Evolutionary conservation across 2,797 vertebrate species (phyloP).

Genomic region (Picus viridis): DNA sequence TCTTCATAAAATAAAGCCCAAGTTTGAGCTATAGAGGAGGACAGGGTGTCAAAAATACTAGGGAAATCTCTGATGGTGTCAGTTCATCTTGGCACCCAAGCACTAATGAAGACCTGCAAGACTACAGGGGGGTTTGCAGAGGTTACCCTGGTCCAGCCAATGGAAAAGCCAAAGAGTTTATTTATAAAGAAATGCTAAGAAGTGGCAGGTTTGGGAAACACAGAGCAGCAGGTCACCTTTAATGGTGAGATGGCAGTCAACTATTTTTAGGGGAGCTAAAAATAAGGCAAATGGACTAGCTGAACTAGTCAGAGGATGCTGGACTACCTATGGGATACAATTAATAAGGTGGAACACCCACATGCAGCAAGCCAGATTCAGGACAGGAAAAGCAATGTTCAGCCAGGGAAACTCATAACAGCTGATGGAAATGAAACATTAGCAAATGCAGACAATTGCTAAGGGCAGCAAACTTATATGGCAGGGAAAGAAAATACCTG

Average conservation of each 20-base stretch:
- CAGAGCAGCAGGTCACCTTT: neutral
- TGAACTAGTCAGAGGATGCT: slow-evolving; percentile 28
- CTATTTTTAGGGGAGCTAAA: slow-evolving; percentile 57
- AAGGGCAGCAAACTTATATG: neutral
- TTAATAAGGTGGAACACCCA: slow-evolving; percentile 21
- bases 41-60: neutral
- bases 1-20: neutral
- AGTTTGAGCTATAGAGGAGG: neutral
- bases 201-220: slow-evolving; percentile 26
- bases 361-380: neutral
- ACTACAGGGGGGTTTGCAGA: neutral
- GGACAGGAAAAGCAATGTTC: neutral
- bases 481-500: neutral
- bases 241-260: slow-evolving; percentile 13
- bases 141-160: neutral
- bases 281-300: slow-evolving; percentile 40
- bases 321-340: slow-evolving; percentile 30
- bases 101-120: neutral
- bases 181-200: slow-evolving; percentile 17
- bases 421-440: neutral
- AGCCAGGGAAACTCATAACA: neutral
- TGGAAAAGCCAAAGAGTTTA: neutral
- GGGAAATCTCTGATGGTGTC: neutral
- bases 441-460: neutral
- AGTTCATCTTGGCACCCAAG: neutral